Conservation (phyloP, 2,888 invertebrate genomes). For the Trissolcus brochymenae region DNA sequence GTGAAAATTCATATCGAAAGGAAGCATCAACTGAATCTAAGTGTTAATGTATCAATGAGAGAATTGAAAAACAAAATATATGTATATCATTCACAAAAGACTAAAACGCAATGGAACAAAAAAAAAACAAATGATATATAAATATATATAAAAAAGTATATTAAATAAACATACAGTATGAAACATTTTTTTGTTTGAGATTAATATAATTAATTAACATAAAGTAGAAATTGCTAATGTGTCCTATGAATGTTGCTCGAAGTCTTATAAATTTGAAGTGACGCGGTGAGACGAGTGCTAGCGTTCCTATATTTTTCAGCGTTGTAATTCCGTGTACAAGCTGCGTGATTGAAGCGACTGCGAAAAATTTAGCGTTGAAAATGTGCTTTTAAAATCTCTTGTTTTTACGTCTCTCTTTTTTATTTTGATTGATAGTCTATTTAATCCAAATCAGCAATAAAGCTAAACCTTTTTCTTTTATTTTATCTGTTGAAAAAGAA, state of each 20-base stretch:
- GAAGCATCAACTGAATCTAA: conserved; percentile 44
- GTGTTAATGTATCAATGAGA: conserved; percentile 43
- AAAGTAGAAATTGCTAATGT: conserved; percentile 11
- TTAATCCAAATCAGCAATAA: conserved; percentile 26
- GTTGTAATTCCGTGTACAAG: conserved; percentile 39
- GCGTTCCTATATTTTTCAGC: conserved; percentile 49
- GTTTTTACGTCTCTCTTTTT: conserved; percentile 40
- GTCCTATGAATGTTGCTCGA: conserved; percentile 44
- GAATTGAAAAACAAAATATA: conserved; percentile 43
- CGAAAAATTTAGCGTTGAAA: conserved; percentile 33
- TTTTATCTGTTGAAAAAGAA: not conserved
- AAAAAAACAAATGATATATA: conserved; percentile 21
- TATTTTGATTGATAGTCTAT: conserved; percentile 9
- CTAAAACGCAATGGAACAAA: conserved; percentile 35
- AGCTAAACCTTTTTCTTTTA: not conserved
- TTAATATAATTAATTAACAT: conserved; percentile 19
- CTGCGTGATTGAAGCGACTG: conserved; percentile 45
- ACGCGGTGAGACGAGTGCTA: conserved; percentile 35
- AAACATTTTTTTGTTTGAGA: conserved; percentile 32
- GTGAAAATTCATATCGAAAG: conserved; percentile 56
- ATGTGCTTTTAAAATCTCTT: conserved; percentile 34
- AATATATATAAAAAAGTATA: conserved; percentile 32
- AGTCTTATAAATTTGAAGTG: conserved; percentile 31
- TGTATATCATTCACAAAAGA: conserved; percentile 50
- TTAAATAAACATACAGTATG: conserved; percentile 17